These are phyloP conservation scores for Antennarius maculatus DNA, from an alignment of 2,797 vertebrate species.

Conservation along the genomic window DNA sequence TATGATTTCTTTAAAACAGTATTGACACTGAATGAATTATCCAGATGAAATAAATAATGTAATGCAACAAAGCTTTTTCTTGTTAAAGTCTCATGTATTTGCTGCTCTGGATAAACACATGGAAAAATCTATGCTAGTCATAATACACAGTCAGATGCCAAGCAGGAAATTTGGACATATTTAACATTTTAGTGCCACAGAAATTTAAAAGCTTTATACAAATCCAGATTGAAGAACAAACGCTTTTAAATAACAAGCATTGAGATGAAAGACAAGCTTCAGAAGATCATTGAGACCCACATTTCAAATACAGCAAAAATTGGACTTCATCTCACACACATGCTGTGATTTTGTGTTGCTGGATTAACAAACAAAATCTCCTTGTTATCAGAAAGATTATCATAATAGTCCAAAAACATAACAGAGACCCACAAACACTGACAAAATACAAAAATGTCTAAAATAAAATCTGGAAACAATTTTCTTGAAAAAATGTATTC, in stretches of 20 bases:
- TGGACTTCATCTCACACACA: slow-evolving; percentile 14
- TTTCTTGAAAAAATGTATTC: slow-evolving; percentile 9
- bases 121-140: neutral
- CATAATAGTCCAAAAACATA: slow-evolving; percentile 46
- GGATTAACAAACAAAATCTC: slow-evolving; percentile 72
- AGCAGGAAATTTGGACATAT: slow-evolving; percentile 6
- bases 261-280: slow-evolving; percentile 23
- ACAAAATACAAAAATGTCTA: neutral
- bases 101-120: neutral
- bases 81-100: neutral
- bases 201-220: slow-evolving; percentile 21
- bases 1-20: neutral
- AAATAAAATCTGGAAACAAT: slow-evolving; percentile 41
- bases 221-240: slow-evolving; percentile 48
- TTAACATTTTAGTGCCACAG: slow-evolving; percentile 10
- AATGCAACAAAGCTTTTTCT: neutral
- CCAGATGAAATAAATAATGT: no score
- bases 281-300: slow-evolving; percentile 25
- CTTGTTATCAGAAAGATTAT: slow-evolving; percentile 57
- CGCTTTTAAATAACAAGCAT: slow-evolving; percentile 20
- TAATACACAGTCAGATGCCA: neutral
- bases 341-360: slow-evolving; percentile 66
- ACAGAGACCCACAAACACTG: slow-evolving; percentile 34
- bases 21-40: neutral
- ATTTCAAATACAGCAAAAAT: slow-evolving; percentile 37